phyloP scores from a whole-genome alignment of 2,113 vertebrate species.

The Hippocampus comes region DNA sequence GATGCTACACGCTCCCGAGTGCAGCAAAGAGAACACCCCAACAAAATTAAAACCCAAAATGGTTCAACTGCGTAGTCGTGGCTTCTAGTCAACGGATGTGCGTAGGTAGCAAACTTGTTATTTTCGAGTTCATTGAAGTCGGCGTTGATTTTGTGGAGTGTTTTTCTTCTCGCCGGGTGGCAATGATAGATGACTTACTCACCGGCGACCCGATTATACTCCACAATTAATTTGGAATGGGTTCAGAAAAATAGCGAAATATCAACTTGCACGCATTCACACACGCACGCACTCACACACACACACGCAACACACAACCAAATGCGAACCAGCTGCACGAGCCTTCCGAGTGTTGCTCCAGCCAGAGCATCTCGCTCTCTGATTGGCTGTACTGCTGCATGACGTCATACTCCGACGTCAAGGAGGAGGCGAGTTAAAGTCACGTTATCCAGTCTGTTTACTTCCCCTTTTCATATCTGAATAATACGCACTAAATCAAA shows the following conservation, averaged over 20 bases:
- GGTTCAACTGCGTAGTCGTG: slow-evolving; percentile 49
- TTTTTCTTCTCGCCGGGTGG: slow-evolving; percentile 13
- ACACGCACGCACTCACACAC: slow-evolving; percentile 52
- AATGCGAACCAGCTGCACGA: slow-evolving; percentile 41
- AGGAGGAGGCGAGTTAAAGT: slow-evolving; percentile 64
- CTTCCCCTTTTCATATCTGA: slow-evolving; percentile 14
- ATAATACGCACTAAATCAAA: background rate
- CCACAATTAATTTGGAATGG: slow-evolving; percentile 16
- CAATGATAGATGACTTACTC: slow-evolving; percentile 15
- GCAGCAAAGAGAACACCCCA: slow-evolving; percentile 16
- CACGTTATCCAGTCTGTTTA: slow-evolving; percentile 44
- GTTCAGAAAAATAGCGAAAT: slow-evolving; percentile 15
- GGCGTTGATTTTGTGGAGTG: slow-evolving; percentile 24
- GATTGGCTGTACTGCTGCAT: slow-evolving; percentile 57
- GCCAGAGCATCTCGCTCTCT: slow-evolving; percentile 30
- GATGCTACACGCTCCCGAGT: slow-evolving; percentile 10
- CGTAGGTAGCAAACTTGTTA: slow-evolving; percentile 42
- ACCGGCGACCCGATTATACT: background rate
- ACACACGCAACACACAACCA: slow-evolving; percentile 43
- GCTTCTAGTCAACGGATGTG: slow-evolving; percentile 35
- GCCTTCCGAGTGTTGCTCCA: slow-evolving; percentile 37
- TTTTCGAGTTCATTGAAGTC: slow-evolving; percentile 43
- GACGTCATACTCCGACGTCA: slow-evolving; percentile 49
- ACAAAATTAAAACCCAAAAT: slow-evolving; percentile 10
- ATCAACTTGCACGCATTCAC: slow-evolving; percentile 48